phyloP scores from a whole-genome alignment of 2,113 vertebrate species.

The Halcyon malimbica region DNA sequence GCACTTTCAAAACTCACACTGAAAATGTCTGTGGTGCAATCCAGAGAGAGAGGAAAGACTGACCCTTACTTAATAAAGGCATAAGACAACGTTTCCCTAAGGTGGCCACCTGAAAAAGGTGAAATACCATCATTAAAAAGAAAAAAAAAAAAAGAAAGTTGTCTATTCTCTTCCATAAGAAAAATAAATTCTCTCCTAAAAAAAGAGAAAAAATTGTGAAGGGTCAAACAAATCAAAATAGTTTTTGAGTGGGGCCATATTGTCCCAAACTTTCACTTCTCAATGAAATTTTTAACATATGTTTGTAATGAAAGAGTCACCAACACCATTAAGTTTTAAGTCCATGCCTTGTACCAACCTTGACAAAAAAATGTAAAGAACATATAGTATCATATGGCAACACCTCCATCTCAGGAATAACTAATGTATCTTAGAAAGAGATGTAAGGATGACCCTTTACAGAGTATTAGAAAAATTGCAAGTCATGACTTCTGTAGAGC shows the following conservation, averaged over 20 bases:
- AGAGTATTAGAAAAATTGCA: neutral
- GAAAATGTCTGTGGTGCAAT: neutral
- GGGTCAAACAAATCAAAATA: neutral
- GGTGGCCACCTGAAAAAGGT: neutral
- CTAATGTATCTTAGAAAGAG: slow-evolving; percentile 22
- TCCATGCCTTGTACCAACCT: slow-evolving; percentile 33
- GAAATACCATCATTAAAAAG: neutral
- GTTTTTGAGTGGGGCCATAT: neutral
- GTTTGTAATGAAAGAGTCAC: neutral
- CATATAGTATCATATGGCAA: slow-evolving; percentile 18
- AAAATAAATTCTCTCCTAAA: neutral
- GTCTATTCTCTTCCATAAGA: neutral
- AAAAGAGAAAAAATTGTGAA: neutral
- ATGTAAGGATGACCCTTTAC: neutral
- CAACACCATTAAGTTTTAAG: slow-evolving; percentile 11
- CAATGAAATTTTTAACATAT: neutral
- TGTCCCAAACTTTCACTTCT: neutral
- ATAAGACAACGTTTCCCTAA: neutral
- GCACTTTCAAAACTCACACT: neutral
- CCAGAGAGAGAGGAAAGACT: too few relatives aligned
- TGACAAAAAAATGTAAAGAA: slow-evolving; percentile 57
- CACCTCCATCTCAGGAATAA: slow-evolving; percentile 14
- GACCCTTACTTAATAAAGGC: neutral
- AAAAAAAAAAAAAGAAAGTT: neutral
- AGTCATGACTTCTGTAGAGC: neutral